Conservation (phyloP, 2,113 vertebrate genomes). For the Aspiorhynchus laticeps region DNA sequence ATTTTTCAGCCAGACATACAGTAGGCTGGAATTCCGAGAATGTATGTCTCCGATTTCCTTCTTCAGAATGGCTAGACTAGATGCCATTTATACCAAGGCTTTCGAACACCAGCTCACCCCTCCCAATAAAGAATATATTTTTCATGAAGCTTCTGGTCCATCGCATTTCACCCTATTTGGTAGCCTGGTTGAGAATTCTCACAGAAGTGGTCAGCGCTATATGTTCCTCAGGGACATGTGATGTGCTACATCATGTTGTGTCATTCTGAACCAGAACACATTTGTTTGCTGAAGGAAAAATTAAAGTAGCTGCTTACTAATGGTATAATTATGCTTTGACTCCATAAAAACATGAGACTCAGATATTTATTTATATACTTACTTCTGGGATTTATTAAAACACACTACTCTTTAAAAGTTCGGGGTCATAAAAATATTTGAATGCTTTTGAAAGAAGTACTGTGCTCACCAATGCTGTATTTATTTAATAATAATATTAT, state of each 20-base stretch:
- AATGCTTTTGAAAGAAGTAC: too few relatives aligned
- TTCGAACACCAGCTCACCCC: background rate
- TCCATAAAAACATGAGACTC: too few relatives aligned
- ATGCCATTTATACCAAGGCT: slow-evolving; percentile 12
- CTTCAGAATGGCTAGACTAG: slow-evolving; percentile 17
- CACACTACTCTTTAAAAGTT: background rate
- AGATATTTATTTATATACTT: too few relatives aligned
- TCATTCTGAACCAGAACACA: background rate
- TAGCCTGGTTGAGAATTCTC: background rate
- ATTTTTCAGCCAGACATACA: slow-evolving; percentile 1
- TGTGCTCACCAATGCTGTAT: background rate
- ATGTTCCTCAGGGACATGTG: background rate
- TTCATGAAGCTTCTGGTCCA: background rate
- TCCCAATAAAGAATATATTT: background rate
- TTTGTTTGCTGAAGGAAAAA: background rate
- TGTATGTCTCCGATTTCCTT: slow-evolving; percentile 35
- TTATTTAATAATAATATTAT: background rate
- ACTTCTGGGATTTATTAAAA: too few relatives aligned
- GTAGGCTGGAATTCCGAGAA: slow-evolving; percentile 31
- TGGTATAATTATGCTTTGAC: background rate
- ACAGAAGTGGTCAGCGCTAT: background rate
- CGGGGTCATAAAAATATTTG: too few relatives aligned
- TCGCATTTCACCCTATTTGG: background rate
- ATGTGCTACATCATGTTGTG: background rate
- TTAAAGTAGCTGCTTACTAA: background rate